These are phyloP conservation scores for Epizoanthus stellaris DNA, from an alignment of 92 coral and sea anemone species.

Conservation along the genomic window DNA sequence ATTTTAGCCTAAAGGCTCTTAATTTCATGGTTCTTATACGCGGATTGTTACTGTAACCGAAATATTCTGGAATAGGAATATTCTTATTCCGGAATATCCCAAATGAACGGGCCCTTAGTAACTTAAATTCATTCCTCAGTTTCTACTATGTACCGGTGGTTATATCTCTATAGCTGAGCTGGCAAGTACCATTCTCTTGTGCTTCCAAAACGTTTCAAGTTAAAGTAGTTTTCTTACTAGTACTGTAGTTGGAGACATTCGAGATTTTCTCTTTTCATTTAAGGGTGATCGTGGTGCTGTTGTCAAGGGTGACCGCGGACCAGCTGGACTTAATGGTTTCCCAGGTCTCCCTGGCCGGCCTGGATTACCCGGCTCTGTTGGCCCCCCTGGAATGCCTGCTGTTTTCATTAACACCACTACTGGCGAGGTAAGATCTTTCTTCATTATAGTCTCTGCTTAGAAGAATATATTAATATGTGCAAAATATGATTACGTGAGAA, in stretches of 20 bases:
- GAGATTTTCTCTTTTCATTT: background rate
- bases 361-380: conserved; percentile 35
- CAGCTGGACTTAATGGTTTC: conserved; percentile 4
- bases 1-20: too few relatives aligned
- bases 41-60: too few relatives aligned
- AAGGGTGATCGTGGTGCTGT: conserved; percentile 41
- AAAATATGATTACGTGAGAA: too few relatives aligned
- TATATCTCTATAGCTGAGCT: too few relatives aligned
- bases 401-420: conserved; percentile 35
- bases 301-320: conserved; percentile 31
- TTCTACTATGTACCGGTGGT: too few relatives aligned
- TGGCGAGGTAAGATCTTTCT: conserved; percentile 4
- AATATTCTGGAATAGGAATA: too few relatives aligned
- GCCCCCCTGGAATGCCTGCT: conserved; percentile 44
- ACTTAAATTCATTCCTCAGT: too few relatives aligned
- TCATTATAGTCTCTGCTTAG: background rate
- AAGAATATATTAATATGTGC: background rate
- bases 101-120: too few relatives aligned
- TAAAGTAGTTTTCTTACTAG: background rate
- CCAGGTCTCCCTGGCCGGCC: conserved; percentile 30
- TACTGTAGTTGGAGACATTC: background rate
- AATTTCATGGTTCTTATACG: too few relatives aligned
- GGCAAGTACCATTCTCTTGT: too few relatives aligned
- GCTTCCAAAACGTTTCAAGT: too few relatives aligned
- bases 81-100: too few relatives aligned